Percentiles rank a stretch among this genome's conserved stretches.
These are phyloP conservation scores for Megamerina dolium DNA, from an alignment of 2,888 invertebrate species.

Conservation along the genomic window DNA sequence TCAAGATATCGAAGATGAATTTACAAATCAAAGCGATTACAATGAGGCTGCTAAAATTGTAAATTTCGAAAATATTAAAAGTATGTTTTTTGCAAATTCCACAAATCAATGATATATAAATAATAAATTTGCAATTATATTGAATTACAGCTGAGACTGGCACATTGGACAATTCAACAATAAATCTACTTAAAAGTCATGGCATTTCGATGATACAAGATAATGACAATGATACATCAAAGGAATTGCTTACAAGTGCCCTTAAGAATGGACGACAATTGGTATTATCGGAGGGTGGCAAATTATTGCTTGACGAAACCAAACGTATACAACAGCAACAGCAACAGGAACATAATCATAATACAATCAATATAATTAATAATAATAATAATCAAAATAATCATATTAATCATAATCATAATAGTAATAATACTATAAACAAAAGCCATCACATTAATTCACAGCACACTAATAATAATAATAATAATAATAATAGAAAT, in stretches of 20 bases:
- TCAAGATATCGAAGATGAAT: slow-evolving; percentile 25
- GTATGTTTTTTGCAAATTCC: slow-evolving; percentile 6
- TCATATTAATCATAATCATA: no score
- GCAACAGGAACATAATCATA: no score
- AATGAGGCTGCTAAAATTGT: slow-evolving; percentile 22
- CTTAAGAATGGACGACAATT: slow-evolving; percentile 82
- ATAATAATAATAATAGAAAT: slow-evolving; percentile 17
- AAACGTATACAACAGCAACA: slow-evolving; percentile 23
- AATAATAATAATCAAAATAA: slow-evolving; percentile 19
- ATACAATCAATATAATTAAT: slow-evolving; percentile 18
- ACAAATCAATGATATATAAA: neutral
- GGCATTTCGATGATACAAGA: slow-evolving; percentile 81
- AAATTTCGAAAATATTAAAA: slow-evolving; percentile 28
- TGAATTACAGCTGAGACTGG: slow-evolving; percentile 27
- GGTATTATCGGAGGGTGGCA: slow-evolving; percentile 77
- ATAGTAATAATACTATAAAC: no score
- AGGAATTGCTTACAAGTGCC: slow-evolving; percentile 67
- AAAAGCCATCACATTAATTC: no score
- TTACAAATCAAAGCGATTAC: slow-evolving; percentile 19
- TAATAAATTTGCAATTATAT: neutral
- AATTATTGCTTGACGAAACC: slow-evolving; percentile 61
- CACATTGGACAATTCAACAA: slow-evolving; percentile 35
- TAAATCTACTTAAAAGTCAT: slow-evolving; percentile 72
- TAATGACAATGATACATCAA: slow-evolving; percentile 67
- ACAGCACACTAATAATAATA: no score